A percentile compares a stretch with the other conserved stretches of the same genome.
These are phyloP conservation scores for Augochlora pura DNA, from an alignment of 1,140 invertebrate species.

Conservation along the genomic window DNA sequence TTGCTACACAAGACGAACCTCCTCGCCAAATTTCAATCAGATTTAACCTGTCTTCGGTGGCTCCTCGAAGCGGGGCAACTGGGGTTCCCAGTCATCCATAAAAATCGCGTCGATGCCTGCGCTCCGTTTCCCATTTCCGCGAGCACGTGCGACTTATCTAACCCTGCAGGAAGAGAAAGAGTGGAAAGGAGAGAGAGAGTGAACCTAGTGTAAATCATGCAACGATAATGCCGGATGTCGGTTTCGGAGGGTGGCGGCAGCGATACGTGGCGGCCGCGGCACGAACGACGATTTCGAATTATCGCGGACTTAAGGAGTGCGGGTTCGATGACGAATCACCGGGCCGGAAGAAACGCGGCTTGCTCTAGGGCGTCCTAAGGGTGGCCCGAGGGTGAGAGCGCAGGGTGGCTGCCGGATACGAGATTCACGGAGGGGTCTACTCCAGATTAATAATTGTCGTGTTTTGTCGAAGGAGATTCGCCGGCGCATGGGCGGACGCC, in stretches of 20 bases:
- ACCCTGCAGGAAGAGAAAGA: no score
- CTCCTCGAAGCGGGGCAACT: no score
- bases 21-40: no score
- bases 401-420: conserved; percentile 20
- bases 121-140: no score
- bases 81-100: no score
- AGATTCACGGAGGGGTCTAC: neutral
- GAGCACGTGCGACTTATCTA: no score
- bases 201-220: conserved; percentile 72
- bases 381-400: neutral
- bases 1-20: no score
- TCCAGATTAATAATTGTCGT: conserved; percentile 44
- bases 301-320: conserved; percentile 21
- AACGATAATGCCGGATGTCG: conserved; percentile 77
- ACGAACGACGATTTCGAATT: conserved; percentile 25
- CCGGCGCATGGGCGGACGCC: neutral
- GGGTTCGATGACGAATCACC: conserved; percentile 55
- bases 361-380: no score
- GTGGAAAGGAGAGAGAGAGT: no score
- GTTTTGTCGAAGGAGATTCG: conserved; percentile 33
- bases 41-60: no score
- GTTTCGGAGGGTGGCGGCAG: neutral
- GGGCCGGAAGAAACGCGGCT: neutral
- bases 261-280: conserved; percentile 12
- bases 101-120: no score